phyloP scores from a whole-genome alignment of 2,113 vertebrate species.

The Heterocephalus glaber region DNA sequence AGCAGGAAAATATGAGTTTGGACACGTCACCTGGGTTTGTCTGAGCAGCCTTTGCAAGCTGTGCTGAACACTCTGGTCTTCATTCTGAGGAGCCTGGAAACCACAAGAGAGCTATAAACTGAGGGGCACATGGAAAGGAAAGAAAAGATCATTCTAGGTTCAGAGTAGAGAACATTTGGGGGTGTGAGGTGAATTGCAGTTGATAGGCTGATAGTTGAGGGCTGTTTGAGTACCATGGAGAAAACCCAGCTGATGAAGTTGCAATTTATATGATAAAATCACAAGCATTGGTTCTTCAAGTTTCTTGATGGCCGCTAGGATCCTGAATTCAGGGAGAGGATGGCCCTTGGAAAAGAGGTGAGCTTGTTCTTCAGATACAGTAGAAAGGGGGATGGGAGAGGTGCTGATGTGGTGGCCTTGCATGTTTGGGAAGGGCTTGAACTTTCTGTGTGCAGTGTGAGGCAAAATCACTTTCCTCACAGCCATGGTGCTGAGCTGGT shows the following conservation, averaged over 20 bases:
- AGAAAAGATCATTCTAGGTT: neutral
- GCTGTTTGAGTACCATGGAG: neutral
- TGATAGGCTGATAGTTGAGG: neutral
- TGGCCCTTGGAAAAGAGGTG: neutral
- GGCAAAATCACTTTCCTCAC: neutral
- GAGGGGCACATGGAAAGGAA: rapidly evolving
- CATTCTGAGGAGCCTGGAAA: too few species aligned
- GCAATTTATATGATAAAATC: neutral
- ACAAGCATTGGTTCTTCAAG: neutral
- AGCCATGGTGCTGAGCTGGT: neutral
- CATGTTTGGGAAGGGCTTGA: neutral
- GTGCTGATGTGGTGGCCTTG: neutral
- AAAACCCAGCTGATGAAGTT: neutral
- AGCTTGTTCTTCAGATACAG: neutral
- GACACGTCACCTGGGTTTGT: neutral
- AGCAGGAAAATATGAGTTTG: neutral
- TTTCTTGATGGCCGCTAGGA: neutral
- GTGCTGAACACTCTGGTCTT: neutral
- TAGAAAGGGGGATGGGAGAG: neutral
- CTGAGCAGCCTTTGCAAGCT: neutral
- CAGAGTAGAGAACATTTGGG: neutral
- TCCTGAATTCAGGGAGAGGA: neutral
- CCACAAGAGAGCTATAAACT: neutral
- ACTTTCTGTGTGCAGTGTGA: neutral
- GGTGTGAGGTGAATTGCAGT: neutral